Conservation (phyloP, 2,113 vertebrate genomes). For the Columbina picui region DNA sequence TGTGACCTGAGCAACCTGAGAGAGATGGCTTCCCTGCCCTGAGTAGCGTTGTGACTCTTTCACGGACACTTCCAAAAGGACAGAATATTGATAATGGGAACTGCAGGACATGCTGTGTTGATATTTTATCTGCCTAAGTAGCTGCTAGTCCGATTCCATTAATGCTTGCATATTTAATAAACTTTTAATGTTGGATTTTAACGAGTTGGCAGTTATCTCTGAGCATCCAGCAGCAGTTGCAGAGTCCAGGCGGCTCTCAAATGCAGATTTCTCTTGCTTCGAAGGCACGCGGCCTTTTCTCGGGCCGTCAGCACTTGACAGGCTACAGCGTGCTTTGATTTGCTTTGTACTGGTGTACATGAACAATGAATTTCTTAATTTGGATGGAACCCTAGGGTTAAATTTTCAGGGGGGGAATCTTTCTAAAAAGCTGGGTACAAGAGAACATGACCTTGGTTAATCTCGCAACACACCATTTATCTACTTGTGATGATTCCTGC, state of each 20-base stretch:
- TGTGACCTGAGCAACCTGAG: background rate
- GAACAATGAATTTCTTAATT: background rate
- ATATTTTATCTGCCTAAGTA: slow-evolving; percentile 32
- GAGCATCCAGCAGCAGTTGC: slow-evolving; percentile 10
- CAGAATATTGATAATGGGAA: background rate
- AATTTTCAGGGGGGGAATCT: background rate
- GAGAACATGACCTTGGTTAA: background rate
- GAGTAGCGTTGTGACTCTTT: background rate
- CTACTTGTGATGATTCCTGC: background rate
- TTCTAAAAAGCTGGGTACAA: background rate
- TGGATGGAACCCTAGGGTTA: background rate
- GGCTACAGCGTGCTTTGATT: background rate
- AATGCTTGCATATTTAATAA: slow-evolving; percentile 54
- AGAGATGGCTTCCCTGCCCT: background rate
- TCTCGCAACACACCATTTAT: background rate
- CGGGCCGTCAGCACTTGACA: background rate
- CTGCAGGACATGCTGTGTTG: background rate
- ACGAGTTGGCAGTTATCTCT: slow-evolving; percentile 51
- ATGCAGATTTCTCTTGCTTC: background rate
- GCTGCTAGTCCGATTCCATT: slow-evolving; percentile 36
- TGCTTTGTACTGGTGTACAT: background rate
- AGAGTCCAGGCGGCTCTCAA: background rate
- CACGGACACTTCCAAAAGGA: background rate
- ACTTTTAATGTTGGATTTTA: slow-evolving; percentile 40
- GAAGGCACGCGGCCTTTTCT: background rate